Percentiles rank a stretch among this genome's conserved stretches.
Conservation (phyloP, 2,113 vertebrate species). For the Stercorarius parasiticus region DNA sequence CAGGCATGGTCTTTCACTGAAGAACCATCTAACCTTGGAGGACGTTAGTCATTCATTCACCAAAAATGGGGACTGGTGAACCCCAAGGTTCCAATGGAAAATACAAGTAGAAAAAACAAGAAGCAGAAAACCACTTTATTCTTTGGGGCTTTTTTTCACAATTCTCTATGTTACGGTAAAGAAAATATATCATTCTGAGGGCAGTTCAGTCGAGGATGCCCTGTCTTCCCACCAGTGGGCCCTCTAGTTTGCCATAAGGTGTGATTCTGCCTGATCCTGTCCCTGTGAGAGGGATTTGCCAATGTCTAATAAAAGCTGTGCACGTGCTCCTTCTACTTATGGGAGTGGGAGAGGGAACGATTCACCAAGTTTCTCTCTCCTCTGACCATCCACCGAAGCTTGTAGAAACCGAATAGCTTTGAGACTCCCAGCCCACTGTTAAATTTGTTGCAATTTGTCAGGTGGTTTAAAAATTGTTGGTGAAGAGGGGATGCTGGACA, state of each 20-base stretch:
- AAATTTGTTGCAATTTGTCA: neutral
- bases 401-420: neutral
- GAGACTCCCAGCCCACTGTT: neutral
- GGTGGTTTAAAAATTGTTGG: neutral
- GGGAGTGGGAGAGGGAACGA: neutral
- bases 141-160: rapidly evolving
- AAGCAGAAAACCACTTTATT: neutral
- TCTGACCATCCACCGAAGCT: neutral
- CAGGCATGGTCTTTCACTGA: neutral
- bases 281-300: neutral
- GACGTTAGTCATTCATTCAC: neutral
- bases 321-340: neutral
- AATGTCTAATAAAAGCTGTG: neutral
- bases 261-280: neutral
- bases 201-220: neutral
- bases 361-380: neutral
- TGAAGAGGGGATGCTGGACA: neutral
- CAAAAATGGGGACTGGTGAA: neutral
- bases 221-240: neutral
- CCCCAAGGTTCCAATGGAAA: neutral
- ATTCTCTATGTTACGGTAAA: neutral
- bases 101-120: neutral
- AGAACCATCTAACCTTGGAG: neutral
- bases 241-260: neutral
- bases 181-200: neutral